Conservation (phyloP, 2,888 invertebrate species). For the Ophonus ardosiacus region DNA sequence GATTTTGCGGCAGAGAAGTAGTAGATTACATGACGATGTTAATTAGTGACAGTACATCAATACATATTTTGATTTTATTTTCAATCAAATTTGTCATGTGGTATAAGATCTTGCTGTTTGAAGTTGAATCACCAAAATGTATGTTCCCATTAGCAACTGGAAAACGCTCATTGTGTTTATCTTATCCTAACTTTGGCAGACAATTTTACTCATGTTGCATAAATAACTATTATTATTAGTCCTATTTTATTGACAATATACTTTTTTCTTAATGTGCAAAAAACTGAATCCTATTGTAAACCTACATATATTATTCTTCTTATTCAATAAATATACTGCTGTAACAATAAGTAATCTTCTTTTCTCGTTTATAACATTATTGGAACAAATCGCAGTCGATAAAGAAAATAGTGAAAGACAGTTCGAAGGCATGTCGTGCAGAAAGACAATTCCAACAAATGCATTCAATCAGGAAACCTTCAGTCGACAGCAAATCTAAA, state of each 20-base stretch:
- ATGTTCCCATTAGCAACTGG: not conserved
- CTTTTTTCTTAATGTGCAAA: no score
- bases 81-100: no score
- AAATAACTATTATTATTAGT: no score
- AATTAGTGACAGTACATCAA: no score
- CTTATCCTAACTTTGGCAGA: not conserved
- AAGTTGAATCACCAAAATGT: not conserved
- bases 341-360: not conserved
- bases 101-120: not conserved
- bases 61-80: no score
- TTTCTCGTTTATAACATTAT: not conserved
- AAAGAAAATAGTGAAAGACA: constrained; percentile 22
- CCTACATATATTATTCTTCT: not conserved
- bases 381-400: constrained; percentile 11
- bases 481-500: constrained; percentile 8
- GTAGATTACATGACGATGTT: no score
- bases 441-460: constrained; percentile 26
- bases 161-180: not conserved
- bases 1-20: no score
- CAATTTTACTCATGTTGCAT: no score
- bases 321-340: not conserved
- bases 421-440: constrained; percentile 1
- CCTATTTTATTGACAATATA: no score
- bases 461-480: constrained; percentile 23
- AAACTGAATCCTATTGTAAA: no score